These are phyloP conservation scores for Petrolisthes manimaculis DNA, from an alignment of 2,888 invertebrate genomes.

Conservation along the genomic window DNA sequence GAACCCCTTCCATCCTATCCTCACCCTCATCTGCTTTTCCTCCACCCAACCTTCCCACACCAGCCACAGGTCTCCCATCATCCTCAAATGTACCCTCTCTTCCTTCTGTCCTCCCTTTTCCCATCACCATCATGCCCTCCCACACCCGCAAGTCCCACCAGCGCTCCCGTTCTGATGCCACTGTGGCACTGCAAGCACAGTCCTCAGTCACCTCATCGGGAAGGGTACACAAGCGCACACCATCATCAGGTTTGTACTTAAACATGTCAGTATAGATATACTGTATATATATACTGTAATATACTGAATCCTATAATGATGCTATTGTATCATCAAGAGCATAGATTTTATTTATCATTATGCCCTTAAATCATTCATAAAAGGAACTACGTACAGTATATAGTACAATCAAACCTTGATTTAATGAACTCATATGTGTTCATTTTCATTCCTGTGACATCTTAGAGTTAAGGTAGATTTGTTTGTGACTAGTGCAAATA, in stretches of 20 bases:
- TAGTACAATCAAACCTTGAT: no score
- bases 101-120: constrained; percentile 68
- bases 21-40: background rate
- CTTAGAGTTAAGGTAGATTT: no score
- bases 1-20: constrained; percentile 67
- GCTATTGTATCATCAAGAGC: no score
- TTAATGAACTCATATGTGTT: no score
- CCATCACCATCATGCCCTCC: constrained; percentile 69
- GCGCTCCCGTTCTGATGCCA: constrained; percentile 81
- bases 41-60: background rate
- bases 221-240: constrained; percentile 59
- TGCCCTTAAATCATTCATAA: no score
- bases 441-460: no score
- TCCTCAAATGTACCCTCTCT: background rate
- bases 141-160: constrained; percentile 81
- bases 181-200: constrained; percentile 70
- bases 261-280: no score
- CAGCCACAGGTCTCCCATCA: background rate
- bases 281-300: no score
- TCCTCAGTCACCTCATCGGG: constrained; percentile 17
- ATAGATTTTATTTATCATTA: no score
- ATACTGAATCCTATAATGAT: no score
- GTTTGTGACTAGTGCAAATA: no score
- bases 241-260: constrained; percentile 59
- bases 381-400: no score